Conservation (phyloP, 2,797 vertebrate genomes). For the Typhlichthys eigenmanni region DNA sequence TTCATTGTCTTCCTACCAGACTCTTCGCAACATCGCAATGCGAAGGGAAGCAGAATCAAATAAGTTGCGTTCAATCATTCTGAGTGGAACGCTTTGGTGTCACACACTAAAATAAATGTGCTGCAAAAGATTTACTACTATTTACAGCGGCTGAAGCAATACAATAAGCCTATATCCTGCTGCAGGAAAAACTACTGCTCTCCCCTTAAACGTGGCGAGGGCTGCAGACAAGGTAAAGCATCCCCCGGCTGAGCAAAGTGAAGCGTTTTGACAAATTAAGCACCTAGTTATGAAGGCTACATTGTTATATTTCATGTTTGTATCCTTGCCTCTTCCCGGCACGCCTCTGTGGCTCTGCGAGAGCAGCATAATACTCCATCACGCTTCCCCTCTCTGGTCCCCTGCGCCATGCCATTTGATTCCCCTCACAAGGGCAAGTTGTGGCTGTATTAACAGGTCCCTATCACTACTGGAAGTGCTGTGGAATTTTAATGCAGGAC, state of each 20-base stretch:
- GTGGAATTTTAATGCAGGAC: slow-evolving; percentile 71
- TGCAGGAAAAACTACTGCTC: slow-evolving; percentile 58
- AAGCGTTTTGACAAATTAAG: slow-evolving; percentile 75
- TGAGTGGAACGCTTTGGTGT: slow-evolving; percentile 76
- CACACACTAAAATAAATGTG: slow-evolving; percentile 73
- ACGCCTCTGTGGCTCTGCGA: slow-evolving; percentile 22
- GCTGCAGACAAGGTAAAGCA: slow-evolving; percentile 63
- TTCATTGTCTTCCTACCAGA: slow-evolving; percentile 96
- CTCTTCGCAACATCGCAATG: slow-evolving; percentile 78
- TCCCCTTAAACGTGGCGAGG: slow-evolving; percentile 72
- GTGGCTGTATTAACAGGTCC: slow-evolving; percentile 66
- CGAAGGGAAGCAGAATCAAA: slow-evolving; percentile 73
- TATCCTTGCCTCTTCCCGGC: slow-evolving; percentile 55
- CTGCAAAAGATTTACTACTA: slow-evolving; percentile 75
- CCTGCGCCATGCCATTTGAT: slow-evolving; percentile 67
- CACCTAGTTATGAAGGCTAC: slow-evolving; percentile 72
- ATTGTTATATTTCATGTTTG: slow-evolving; percentile 69
- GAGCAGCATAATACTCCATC: slow-evolving; percentile 62
- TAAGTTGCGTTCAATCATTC: slow-evolving; percentile 73
- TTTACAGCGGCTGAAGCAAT: slow-evolving; percentile 73
- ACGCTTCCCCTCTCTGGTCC: slow-evolving; percentile 56
- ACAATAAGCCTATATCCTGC: slow-evolving; percentile 76
- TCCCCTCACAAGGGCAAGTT: slow-evolving; percentile 57
- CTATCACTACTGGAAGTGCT: slow-evolving; percentile 65
- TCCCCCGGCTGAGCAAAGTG: slow-evolving; percentile 58